Evolutionary conservation across 2,113 vertebrate species (phyloP).

Genomic region (Centropus unirufus): DNA sequence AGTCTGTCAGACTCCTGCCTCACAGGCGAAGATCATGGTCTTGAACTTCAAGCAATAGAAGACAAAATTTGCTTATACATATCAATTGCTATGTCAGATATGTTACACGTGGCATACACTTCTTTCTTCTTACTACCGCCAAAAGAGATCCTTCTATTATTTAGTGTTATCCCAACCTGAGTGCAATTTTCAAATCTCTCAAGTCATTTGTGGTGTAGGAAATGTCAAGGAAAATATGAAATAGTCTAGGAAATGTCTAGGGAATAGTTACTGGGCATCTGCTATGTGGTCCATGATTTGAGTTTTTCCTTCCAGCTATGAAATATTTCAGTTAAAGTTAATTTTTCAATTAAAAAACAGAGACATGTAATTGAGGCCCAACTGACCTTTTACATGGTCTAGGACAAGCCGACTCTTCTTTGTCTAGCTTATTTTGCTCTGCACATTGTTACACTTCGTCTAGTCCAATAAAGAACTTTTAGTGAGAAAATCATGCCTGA

Average conservation of each 20-base stretch:
- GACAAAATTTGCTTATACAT: neutral
- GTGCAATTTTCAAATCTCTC: neutral
- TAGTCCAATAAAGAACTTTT: neutral
- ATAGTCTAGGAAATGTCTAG: too few species aligned
- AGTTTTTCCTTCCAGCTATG: neutral
- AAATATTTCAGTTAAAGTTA: neutral
- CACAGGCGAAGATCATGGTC: neutral
- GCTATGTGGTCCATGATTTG: neutral
- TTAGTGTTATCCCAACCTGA: neutral
- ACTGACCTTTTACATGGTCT: neutral
- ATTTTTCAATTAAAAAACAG: slow-evolving; percentile 15
- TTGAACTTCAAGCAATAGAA: neutral
- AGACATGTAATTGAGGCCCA: neutral
- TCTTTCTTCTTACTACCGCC: neutral
- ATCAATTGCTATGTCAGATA: neutral
- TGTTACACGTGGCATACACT: neutral
- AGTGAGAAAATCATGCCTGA: neutral
- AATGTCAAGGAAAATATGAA: neutral
- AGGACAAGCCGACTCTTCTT: neutral
- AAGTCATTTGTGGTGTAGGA: neutral
- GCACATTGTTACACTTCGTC: neutral
- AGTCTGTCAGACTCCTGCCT: neutral
- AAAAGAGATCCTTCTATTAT: neutral
- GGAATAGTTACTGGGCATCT: neutral
- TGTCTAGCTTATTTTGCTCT: neutral